phyloP scores from a whole-genome alignment of 2,113 vertebrate species.

The Lucifuga dentata region DNA sequence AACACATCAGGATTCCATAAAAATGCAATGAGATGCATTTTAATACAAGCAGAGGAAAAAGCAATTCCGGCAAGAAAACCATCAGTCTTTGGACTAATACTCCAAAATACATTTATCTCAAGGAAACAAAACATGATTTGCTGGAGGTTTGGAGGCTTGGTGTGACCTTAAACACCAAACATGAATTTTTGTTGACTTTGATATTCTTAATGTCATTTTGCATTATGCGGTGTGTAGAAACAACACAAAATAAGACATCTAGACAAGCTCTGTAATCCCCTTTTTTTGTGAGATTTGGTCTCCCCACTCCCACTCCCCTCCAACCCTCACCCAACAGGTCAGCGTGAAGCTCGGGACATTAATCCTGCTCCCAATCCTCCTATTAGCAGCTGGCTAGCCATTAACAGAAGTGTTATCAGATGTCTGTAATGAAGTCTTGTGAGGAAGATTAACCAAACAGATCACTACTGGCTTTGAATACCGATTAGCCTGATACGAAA shows the following conservation, averaged over 20 bases:
- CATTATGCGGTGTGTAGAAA: not conserved
- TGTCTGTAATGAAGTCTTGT: conserved; percentile 70
- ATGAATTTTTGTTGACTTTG: not conserved
- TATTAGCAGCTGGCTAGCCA: conserved; percentile 65
- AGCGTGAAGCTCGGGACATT: conserved; percentile 42
- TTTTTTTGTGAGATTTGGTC: not conserved
- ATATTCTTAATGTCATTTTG: not conserved
- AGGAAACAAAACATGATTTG: not conserved
- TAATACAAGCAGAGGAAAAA: conserved; percentile 33
- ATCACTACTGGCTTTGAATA: conserved; percentile 50
- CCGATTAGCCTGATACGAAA: conserved; percentile 41
- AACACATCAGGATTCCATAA: conserved; percentile 22
- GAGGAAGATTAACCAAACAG: conserved; percentile 68
- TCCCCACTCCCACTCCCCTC: conserved; percentile 6
- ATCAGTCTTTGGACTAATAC: conserved; percentile 22
- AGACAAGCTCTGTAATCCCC: conserved; percentile 1
- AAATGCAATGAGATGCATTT: conserved; percentile 55
- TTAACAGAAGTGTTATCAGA: conserved; percentile 76
- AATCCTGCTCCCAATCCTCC: conserved; percentile 58
- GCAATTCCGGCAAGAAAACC: conserved; percentile 24
- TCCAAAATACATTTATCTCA: not conserved
- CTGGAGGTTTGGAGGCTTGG: not conserved
- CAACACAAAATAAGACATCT: not conserved
- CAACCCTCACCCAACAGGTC: conserved; percentile 34
- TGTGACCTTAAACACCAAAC: conserved; percentile 5